phyloP scores from a whole-genome alignment of 2,113 vertebrate species.

The Phaethon lepturus region DNA sequence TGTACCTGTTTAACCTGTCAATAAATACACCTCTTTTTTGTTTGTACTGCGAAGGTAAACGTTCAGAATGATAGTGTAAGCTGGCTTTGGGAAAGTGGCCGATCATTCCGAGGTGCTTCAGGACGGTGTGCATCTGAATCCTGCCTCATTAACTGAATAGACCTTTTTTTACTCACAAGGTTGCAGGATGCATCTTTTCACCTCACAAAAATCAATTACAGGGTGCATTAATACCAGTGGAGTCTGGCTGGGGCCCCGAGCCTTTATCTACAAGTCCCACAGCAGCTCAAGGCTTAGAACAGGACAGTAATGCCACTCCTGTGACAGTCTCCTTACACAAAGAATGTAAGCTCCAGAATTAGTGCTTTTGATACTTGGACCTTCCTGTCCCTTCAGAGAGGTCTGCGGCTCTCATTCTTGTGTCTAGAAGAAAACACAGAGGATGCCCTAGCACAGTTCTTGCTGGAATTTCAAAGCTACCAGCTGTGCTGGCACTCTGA shows the following conservation, averaged over 20 bases:
- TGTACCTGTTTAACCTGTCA: constrained; percentile 30
- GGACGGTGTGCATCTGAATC: background rate
- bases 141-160: background rate
- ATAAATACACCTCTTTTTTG: background rate
- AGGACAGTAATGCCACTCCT: background rate
- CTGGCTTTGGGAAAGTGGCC: background rate
- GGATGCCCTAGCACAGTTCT: background rate
- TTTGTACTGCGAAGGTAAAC: constrained; percentile 13
- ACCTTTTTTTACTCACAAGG: background rate
- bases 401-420: background rate
- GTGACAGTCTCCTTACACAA: background rate
- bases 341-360: background rate
- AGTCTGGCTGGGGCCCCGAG: background rate
- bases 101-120: background rate
- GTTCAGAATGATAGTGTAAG: background rate
- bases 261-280: background rate
- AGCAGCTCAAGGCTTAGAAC: background rate
- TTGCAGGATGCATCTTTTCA: background rate
- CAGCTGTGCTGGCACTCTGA: background rate
- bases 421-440: background rate
- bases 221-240: background rate
- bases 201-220: background rate
- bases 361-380: background rate
- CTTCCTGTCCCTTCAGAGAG: background rate
- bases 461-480: background rate